Base-by-base conservation (phyloP, 2,888 invertebrate genomes). In the Pollenia griseotomentosa region DNA sequence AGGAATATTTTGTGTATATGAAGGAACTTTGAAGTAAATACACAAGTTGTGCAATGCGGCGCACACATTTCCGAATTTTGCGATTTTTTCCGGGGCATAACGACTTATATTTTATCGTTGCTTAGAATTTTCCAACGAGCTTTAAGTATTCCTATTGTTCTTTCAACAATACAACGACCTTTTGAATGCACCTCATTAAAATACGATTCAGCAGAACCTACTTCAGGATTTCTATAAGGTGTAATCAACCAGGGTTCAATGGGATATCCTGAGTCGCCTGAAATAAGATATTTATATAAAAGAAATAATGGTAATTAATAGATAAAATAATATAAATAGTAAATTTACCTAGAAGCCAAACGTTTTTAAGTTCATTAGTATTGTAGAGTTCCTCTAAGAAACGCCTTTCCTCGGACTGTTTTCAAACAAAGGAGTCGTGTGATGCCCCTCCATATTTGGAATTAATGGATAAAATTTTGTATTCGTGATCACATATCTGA, bases 81-180 rank as follows among this genome's bases (percentile, higher is more conserved):
- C 48, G 46, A 48, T 59, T 68, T 78, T 85, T 82, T 42, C 51
- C 2, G 74, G 78, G 14, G 14, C 10, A 57, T 81, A 85, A 12
- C 77, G 63, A 53, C 75, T 70, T 77, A 61, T 59, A 61, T 59
- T 68, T 83, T 86, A 42, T 65, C 74, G 65, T 83, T 74, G 12
- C 48, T 33, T 19, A 86, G 46, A 70, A 82, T 86, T 79, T 61
- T 66, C 83, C 80, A 86, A 5, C 65, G 79, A 23, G 51, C 80
- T 40, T 86, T 86, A 40, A 75, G 55, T 11, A 86, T 83, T 42
- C 83, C 73, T 57, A 57, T 83, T 8, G 65, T 77, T 51, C 75
- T 74, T 65, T 86, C 77, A 53, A 86, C 16, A 16, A 83, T 80
- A 61, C 66, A 75, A n/a, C 83, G 51, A 42, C 70, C 75, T 61